These are phyloP conservation scores for Marmota monax DNA, from an alignment of 2,113 vertebrate genomes.

Conservation along the genomic window DNA sequence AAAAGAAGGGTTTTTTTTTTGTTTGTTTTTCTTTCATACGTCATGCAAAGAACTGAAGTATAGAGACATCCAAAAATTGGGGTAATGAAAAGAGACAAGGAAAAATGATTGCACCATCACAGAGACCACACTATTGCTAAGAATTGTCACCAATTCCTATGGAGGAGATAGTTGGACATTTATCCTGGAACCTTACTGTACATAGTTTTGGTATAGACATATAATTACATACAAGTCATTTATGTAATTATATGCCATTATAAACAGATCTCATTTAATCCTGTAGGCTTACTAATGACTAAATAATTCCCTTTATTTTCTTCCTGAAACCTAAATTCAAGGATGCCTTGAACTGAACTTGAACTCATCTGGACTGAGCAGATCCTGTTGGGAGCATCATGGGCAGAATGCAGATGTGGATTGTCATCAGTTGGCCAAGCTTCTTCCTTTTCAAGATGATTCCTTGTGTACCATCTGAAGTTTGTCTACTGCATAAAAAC, in stretches of 20 bases:
- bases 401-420: neutral
- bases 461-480: too few relatives aligned
- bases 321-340: neutral
- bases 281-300: neutral
- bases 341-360: neutral
- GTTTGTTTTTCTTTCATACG: neutral
- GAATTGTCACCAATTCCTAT: neutral
- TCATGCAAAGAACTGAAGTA: neutral
- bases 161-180: conserved; percentile 12
- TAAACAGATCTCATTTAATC: neutral
- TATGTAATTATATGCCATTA: neutral
- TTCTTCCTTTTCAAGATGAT: neutral
- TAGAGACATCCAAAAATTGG: neutral
- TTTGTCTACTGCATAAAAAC: neutral
- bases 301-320: conserved; percentile 6
- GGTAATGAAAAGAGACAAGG: neutral
- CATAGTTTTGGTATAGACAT: neutral
- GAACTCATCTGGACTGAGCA: neutral
- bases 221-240: neutral
- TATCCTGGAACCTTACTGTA: neutral
- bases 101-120: neutral
- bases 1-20: neutral
- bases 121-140: neutral
- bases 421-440: rapidly evolving
- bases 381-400: neutral